Base-by-base conservation (phyloP, 2,797 vertebrate genomes). In the Corythornis leucogaster region DNA sequence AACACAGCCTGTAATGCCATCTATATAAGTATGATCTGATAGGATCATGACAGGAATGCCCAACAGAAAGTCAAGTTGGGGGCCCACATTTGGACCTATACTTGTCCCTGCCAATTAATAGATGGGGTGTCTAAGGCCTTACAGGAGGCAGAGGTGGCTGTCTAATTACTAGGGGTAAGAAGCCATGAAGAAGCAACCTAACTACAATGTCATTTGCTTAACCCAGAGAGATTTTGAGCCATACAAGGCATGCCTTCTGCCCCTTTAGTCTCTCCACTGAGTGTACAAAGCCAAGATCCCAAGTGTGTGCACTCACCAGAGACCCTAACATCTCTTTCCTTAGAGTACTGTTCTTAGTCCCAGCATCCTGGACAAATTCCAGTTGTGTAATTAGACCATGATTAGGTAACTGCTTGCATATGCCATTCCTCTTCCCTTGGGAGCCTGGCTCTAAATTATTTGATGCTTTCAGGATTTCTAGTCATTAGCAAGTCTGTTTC, bases 401-500 rank as follows among this genome's bases (percentile, higher is more conserved):
- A 84, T 86, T 91, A 71, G 70, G 55, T 76, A 91, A 90, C 75
- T 12, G 2, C 30, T 84, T 63, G 28, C 46, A 61, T 81, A 92
- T 79, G 71, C 75, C 45, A 57, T 88, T 90, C 31, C 28, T 48
- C 45, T 85, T 93, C 86, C 64, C 42, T 63, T n/a, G 50, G 54
- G 92, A 90, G 12, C 20, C 35, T 74, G 28, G 11, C 30, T 86
- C 22, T 67, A 76, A 81, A 74, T 77, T 74, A 57, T 84, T 82
- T 45, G 43, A 66, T 88, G 55, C 48, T 79, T 91, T 88, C 58
- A 68, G 63, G 61, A 38, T 50, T 90, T 90, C 59, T 76, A 90
- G 75, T 91, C 57, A 74, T 90, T 90, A 89, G 80, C 48, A 91
- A 92, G 20, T 70, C 50, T 79, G 18, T 67, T 94, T 94, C 28